A percentile compares a stretch with the other conserved stretches of the same genome.
phyloP scores from a whole-genome alignment of 2,888 invertebrate genomes.

The Zeuzera pyrina region DNA sequence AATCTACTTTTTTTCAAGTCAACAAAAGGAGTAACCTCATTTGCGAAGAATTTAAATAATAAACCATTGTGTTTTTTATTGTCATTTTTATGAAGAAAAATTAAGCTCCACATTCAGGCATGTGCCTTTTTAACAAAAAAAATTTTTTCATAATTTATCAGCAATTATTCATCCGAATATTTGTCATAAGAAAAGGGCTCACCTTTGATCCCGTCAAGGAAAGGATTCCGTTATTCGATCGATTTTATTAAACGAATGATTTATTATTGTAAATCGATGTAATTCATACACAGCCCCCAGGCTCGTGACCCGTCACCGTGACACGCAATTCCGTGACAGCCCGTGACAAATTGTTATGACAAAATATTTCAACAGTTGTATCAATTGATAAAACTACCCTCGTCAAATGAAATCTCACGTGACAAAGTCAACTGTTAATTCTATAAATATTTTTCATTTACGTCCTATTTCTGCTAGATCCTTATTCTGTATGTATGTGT shows the following conservation, averaged over 20 bases:
- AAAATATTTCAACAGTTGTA: conserved; percentile 72
- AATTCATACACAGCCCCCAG: conserved; percentile 52
- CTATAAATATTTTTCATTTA: no score
- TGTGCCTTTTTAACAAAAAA: no score
- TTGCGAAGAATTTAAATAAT: no score
- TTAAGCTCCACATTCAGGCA: no score
- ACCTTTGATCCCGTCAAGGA: conserved; percentile 39
- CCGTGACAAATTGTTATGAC: conserved; percentile 71
- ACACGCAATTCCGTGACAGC: conserved; percentile 55
- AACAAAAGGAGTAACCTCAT: no score
- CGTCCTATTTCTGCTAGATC: no score
- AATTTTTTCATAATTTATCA: conserved; percentile 24
- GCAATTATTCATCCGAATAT: conserved; percentile 36
- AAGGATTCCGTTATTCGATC: conserved; percentile 59
- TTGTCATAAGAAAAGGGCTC: conserved; percentile 54
- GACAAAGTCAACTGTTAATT: no score
- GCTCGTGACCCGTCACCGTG: conserved; percentile 46
- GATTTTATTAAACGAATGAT: conserved; percentile 57
- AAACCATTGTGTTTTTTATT: no score
- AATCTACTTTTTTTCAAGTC: no score
- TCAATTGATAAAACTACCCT: conserved; percentile 45
- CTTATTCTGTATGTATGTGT: no score
- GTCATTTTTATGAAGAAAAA: no score
- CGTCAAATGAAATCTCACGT: conserved; percentile 25
- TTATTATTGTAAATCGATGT: conserved; percentile 60